Conservation (phyloP, 2,113 vertebrate species). For the Phaethon lepturus region DNA sequence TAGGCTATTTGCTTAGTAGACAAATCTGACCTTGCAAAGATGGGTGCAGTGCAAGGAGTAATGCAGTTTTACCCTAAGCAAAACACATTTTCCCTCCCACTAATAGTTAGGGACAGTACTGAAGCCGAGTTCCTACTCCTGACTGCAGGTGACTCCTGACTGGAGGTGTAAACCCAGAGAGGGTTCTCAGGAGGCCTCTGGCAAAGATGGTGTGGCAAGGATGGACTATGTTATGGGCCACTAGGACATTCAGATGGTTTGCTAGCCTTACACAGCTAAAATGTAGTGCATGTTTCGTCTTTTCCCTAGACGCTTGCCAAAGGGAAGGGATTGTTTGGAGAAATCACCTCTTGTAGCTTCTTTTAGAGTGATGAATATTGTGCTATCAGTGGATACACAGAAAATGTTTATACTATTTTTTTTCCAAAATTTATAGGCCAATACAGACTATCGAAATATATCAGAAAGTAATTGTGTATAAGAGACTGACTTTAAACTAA, state of each 20-base stretch:
- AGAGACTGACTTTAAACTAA: neutral
- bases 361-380: neutral
- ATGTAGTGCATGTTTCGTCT: neutral
- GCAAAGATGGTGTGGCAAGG: neutral
- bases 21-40: neutral
- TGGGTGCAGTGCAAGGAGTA: neutral
- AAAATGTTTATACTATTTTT: neutral
- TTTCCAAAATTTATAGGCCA: neutral
- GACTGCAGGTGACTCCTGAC: neutral
- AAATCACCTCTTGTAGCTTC: neutral
- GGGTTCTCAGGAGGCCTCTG: neutral
- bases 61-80: neutral
- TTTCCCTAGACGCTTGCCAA: neutral
- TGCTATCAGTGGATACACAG: neutral
- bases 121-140: neutral
- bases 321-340: neutral
- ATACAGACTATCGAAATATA: neutral
- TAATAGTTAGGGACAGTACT: neutral
- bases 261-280: neutral
- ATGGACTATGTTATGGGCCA: neutral
- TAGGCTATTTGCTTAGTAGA: neutral
- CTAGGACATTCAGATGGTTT: neutral
- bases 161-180: neutral
- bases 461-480: neutral
- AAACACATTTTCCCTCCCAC: neutral